Base-by-base conservation (phyloP, 2,113 vertebrate species). In the Muscicapa adusta region DNA sequence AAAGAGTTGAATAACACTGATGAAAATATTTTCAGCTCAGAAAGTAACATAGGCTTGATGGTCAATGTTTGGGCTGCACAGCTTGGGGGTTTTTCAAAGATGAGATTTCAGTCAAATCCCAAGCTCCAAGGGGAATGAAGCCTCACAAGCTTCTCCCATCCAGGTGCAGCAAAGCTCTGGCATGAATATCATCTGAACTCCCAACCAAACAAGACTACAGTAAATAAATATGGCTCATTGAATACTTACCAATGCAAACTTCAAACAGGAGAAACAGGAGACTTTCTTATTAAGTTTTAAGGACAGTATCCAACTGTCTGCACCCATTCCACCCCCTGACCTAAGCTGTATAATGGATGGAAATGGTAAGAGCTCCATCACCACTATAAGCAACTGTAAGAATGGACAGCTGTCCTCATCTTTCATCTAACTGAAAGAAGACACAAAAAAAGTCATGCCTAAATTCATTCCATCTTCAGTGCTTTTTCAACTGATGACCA, bases 61-160 rank as follows among this genome's bases (percentile, higher is more conserved):
- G 23, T 68, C 38, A 18, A 3, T 11, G 33, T 65, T 58, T 40
- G 48, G 29, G 62, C 34, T 58, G 42, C 36, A 63, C 7, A 74
- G 48, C 34, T 92, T 22, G 14, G 8, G 45, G 12, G 5, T 54
- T 85, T 91, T 83, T 60, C 38, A 56, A 65, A 85, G 33, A 33
- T 2, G 0, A 54, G 56, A 76, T 51, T 88, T 51, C 47, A 77
- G 7, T 1, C 2, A 0, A 91, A 58, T 12, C 15, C 38, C 3
- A 5, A 73, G 47, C 33, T 81, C 33, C 1, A 5, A 75, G 24
- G 12, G 8, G 22, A 84, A 54, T 0, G 7, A 87, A 92, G 26
- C n/a, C 62, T 70, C 62, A 58, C 18, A 61, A 84, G 33, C 34
- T 79, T 76, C 56, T 91, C 34, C 22, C 58, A 43, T 17, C 13